Conservation (phyloP, 92 coral and sea anemone species). For the Hydrozoanthus gracilis region DNA sequence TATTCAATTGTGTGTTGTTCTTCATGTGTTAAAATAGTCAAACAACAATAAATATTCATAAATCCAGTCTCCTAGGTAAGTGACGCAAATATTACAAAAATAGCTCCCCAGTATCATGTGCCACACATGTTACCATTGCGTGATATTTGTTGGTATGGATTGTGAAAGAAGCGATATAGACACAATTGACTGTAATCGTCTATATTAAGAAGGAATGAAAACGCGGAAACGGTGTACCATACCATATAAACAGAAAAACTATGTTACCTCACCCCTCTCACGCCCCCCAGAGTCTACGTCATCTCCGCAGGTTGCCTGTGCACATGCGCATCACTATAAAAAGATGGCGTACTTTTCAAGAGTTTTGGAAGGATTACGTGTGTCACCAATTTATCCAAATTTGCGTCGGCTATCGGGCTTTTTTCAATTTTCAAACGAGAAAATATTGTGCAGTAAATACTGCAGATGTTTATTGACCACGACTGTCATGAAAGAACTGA, state of each 20-base stretch:
- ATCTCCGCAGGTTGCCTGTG: background rate
- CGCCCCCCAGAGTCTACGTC: slow-evolving; percentile 27
- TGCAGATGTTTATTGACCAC: background rate
- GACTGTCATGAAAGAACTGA: slow-evolving; percentile 18
- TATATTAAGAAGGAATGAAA: background rate
- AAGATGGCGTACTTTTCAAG: slow-evolving; percentile 28
- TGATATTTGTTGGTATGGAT: too few species aligned
- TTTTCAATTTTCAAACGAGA: background rate
- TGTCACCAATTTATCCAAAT: slow-evolving; percentile 7
- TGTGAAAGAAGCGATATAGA: too few species aligned
- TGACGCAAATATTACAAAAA: too few species aligned
- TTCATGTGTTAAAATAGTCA: too few species aligned
- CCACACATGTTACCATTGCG: too few species aligned
- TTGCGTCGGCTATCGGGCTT: slow-evolving; percentile 4
- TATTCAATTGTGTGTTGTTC: too few species aligned
- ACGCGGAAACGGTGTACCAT: too few species aligned
- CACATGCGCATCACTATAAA: slow-evolving; percentile 11
- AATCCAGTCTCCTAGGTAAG: too few species aligned
- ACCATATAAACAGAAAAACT: background rate
- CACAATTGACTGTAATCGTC: too few species aligned
- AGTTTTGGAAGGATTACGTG: slow-evolving; percentile 12
- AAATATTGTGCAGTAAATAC: background rate
- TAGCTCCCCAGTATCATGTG: too few species aligned
- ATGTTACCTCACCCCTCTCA: background rate
- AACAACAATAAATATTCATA: too few species aligned